phyloP scores from a whole-genome alignment of 2,888 invertebrate species.

The Euzophera pinguis region DNA sequence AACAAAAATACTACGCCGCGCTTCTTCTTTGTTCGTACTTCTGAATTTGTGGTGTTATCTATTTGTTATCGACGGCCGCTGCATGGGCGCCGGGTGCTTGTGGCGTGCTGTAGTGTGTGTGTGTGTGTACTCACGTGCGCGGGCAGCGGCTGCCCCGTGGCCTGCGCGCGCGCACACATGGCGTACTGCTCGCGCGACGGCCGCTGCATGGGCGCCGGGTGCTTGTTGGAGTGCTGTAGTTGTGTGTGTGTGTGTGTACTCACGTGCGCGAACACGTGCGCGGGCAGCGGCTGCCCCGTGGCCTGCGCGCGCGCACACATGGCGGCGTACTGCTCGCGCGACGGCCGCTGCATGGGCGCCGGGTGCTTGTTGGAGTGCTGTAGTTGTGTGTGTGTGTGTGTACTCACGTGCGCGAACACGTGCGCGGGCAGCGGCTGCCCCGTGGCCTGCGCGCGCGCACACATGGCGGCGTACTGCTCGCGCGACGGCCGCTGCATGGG shows the following conservation, averaged over 20 bases:
- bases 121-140: conserved; percentile 76
- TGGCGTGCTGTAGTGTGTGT: conserved; percentile 44
- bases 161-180: conserved; percentile 83
- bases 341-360: conserved; percentile 84
- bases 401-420: conserved; percentile 81
- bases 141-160: conserved; percentile 84
- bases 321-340: conserved; percentile 85
- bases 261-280: conserved; percentile 84
- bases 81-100: conserved; percentile 86
- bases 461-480: conserved; percentile 86
- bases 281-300: conserved; percentile 84
- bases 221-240: conserved; percentile 90
- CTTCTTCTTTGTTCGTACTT: too few species aligned
- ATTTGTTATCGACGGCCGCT: conserved; percentile 83
- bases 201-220: conserved; percentile 85
- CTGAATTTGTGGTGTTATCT: too few species aligned
- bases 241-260: conserved; percentile 37
- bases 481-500: conserved; percentile 84
- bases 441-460: conserved; percentile 82
- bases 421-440: conserved; percentile 85
- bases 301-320: conserved; percentile 84
- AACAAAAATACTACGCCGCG: too few species aligned
- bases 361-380: conserved; percentile 43
- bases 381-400: not conserved
- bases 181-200: conserved; percentile 86